These are phyloP conservation scores for Myrmecophaga tridactyla DNA, from an alignment of 2,113 vertebrate species.

Conservation along the genomic window DNA sequence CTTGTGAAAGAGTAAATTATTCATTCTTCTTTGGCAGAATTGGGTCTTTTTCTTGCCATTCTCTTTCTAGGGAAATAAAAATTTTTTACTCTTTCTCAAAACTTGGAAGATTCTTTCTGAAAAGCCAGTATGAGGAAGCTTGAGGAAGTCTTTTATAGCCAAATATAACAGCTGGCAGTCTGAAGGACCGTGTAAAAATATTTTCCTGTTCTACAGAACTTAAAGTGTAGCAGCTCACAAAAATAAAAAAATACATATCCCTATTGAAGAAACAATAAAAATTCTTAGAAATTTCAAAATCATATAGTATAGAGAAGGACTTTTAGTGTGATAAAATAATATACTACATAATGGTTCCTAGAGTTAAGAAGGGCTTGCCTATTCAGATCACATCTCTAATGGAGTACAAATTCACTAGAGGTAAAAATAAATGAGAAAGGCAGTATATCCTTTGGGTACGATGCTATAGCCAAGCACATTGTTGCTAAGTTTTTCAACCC, in stretches of 20 bases:
- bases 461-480: not conserved
- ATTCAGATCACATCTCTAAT: not conserved
- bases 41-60: not conserved
- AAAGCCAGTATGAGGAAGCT: conserved; percentile 1
- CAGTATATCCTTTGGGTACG: not conserved
- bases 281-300: not conserved
- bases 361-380: not conserved
- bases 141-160: not conserved
- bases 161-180: not conserved
- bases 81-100: conserved; percentile 30
- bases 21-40: conserved; percentile 32
- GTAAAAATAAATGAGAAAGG: not conserved
- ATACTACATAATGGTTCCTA: not conserved
- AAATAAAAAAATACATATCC: not conserved
- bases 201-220: not conserved
- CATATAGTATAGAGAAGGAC: not conserved
- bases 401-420: not conserved
- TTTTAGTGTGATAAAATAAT: not conserved
- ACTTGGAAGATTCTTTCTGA: conserved; percentile 34
- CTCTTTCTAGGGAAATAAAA: conserved; percentile 57
- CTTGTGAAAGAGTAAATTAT: conserved; percentile 43
- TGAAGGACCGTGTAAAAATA: not conserved
- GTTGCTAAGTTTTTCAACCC: not conserved
- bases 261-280: conserved; percentile 24
- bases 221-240: not conserved